Percentiles rank a stretch among this genome's conserved stretches.
Conservation (phyloP, 2,113 vertebrate species). For the Macrotis lagotis region DNA sequence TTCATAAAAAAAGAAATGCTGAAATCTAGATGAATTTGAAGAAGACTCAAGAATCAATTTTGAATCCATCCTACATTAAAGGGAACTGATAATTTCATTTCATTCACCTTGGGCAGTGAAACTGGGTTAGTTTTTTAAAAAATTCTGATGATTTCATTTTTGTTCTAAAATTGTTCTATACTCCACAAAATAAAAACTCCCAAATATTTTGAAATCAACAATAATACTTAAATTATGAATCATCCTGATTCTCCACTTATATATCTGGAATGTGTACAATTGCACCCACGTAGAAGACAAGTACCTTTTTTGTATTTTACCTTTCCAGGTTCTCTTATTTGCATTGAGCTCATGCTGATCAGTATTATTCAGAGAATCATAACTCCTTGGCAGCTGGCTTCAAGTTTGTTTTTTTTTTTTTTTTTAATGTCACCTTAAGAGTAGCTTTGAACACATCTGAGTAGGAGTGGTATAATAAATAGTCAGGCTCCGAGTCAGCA, state of each 20-base stretch:
- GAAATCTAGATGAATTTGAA: background rate
- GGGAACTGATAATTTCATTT: conserved; percentile 48
- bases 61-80: conserved; percentile 57
- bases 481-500: background rate
- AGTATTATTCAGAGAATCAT: conserved; percentile 48
- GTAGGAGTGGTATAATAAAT: background rate
- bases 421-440: conserved; percentile 9
- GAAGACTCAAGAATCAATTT: conserved; percentile 42
- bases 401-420: background rate
- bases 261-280: conserved; percentile 60
- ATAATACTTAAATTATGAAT: conserved; percentile 73
- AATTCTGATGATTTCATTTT: background rate
- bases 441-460: background rate
- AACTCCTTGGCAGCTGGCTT: background rate
- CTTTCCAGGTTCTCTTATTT: conserved; percentile 59
- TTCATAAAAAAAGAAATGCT: background rate
- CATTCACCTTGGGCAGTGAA: conserved; percentile 26
- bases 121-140: conserved; percentile 1
- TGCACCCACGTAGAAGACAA: conserved; percentile 63
- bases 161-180: background rate
- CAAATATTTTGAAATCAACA: conserved; percentile 68
- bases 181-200: conserved; percentile 64
- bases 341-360: conserved; percentile 24
- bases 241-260: conserved; percentile 59
- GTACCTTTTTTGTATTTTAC: conserved; percentile 50